Conservation (phyloP, 1,140 invertebrate species). For the Batillaria attramentaria region DNA sequence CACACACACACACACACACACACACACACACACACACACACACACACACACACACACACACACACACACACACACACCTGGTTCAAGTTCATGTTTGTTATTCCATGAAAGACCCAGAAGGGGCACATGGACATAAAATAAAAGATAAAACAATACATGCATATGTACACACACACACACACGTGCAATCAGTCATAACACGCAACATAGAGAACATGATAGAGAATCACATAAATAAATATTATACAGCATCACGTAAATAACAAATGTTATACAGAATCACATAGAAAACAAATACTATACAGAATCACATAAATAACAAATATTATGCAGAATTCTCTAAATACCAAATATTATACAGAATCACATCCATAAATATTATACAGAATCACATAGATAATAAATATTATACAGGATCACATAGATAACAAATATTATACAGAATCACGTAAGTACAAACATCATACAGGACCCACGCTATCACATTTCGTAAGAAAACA, state of each 20-base stretch:
- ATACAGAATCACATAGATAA: not conserved
- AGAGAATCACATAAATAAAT: not conserved
- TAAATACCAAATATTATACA: not conserved
- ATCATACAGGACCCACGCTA: no score
- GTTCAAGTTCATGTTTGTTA: no score
- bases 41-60: slow-evolving; percentile 2
- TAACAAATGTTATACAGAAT: not conserved
- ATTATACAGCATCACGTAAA: not conserved
- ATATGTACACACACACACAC: not conserved
- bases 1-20: not conserved
- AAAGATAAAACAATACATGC: not conserved
- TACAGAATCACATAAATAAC: not conserved
- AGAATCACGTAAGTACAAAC: no score
- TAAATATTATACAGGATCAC: no score
- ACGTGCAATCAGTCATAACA: not conserved
- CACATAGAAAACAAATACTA: not conserved
- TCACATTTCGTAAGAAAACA: no score
- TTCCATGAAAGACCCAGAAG: no score
- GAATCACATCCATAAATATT: not conserved
- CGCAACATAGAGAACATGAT: not conserved
- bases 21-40: not conserved
- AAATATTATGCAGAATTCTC: not conserved
- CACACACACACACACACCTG: not conserved
- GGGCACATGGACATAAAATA: not conserved
- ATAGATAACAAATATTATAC: no score